Evolutionary conservation across 2,888 invertebrate genomes (phyloP).

Genomic region (Glomeris marginata): DNA sequence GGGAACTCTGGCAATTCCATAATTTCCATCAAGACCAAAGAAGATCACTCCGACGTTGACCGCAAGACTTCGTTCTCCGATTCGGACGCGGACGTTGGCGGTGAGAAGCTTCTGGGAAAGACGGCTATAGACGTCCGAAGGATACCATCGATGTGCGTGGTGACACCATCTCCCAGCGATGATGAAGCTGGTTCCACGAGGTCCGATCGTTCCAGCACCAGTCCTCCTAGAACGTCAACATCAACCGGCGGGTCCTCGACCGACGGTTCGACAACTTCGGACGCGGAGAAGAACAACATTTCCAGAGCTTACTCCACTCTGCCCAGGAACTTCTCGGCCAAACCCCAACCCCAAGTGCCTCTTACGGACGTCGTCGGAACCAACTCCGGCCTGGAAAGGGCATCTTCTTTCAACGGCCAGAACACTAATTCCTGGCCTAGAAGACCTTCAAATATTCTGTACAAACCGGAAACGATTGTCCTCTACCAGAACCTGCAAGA

Average conservation of each 20-base stretch:
- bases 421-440: too few relatives aligned
- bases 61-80: conserved; percentile 34
- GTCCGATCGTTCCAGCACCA: too few relatives aligned
- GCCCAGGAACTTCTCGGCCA: too few relatives aligned
- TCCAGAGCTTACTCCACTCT: too few relatives aligned
- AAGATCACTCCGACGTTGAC: conserved; percentile 13
- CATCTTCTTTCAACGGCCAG: too few relatives aligned
- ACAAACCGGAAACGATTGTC: too few relatives aligned
- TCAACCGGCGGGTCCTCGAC: background rate
- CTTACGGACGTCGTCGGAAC: too few relatives aligned
- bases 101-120: conserved; percentile 49
- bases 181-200: conserved; percentile 46
- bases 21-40: conserved; percentile 16
- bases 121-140: conserved; percentile 73
- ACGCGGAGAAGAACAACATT: background rate
- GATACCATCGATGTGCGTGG: conserved; percentile 84
- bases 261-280: background rate
- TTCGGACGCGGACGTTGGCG: conserved; percentile 7
- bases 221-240: background rate
- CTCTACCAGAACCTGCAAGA: too few relatives aligned
- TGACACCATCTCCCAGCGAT: conserved; percentile 73
- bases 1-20: conserved; percentile 1
- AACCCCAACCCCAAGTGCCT: too few relatives aligned
- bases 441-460: too few relatives aligned
- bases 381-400: too few relatives aligned